Base-by-base conservation (phyloP, 1,140 invertebrate genomes). In the Heliconius hermathena region DNA sequence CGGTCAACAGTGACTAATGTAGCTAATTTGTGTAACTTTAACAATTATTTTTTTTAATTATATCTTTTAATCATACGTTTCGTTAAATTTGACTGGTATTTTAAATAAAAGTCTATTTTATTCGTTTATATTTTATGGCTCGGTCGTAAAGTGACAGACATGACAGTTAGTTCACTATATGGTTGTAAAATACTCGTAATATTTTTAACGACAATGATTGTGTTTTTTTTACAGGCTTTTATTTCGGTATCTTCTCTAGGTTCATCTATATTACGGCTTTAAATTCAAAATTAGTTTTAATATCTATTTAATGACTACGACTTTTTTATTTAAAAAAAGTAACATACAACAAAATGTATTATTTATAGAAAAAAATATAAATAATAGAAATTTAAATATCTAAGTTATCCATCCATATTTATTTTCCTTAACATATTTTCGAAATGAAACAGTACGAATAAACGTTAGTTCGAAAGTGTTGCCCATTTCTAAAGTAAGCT, bases 1-100 rank as follows among this genome's bases (percentile, higher is more conserved):
- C 54, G 88, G 83, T 78, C 77, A 85, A 85, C 80, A 81, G 79
- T 73, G 82, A 83, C 84, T 86, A 74, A 80, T 80, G 74, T 73
- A 54, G 46, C 22, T 76, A 41, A 81, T 74, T 81, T 77, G 20
- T 41, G 77, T 57, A 57, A 29, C 29, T 22, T 73, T n/a, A 72
- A 57, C 71, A 52, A 78, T 78, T 57, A 73, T 36, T 60, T 16
- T n/a, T 52, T 72, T 77, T 77, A 77, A 77, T 77, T 73, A 54
- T 22, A 46, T 22, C 18, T 20, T 22, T 60, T 57, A 78, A 78
- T 73, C 49, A 71, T 71, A 71, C 8, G 18, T 66, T 66, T 66
- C 60, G 60, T 66, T 66, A 66, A 29, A 3, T 66, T 13, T 66
- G 60, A 29, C 60, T 60, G 54, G 60, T 26, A 29, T 66, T 66